A percentile compares a stretch with the other conserved stretches of the same genome.
These are phyloP conservation scores for Pterois miles DNA, from an alignment of 2,797 vertebrate genomes.

Conservation along the genomic window DNA sequence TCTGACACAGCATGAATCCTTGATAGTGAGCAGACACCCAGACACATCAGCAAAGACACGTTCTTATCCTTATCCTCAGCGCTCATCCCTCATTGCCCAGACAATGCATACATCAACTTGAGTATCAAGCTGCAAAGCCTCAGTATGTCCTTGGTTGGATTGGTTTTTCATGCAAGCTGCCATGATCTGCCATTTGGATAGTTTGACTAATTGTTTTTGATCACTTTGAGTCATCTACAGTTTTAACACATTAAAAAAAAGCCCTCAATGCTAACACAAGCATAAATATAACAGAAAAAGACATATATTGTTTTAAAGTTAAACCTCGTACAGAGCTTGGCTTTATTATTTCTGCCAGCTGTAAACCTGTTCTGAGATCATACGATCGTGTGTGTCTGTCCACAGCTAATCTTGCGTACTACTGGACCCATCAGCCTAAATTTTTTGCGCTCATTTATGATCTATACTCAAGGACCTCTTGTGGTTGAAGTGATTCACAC, in stretches of 20 bases:
- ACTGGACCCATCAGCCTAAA: background rate
- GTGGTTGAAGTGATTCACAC: too few relatives aligned
- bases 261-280: background rate
- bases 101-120: constrained; percentile 53
- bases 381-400: background rate
- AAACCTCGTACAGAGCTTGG: background rate
- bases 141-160: constrained; percentile 26
- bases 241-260: background rate
- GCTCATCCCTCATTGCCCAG: constrained; percentile 54
- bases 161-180: constrained; percentile 26
- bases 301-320: background rate
- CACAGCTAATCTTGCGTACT: background rate
- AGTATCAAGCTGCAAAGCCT: constrained; percentile 34
- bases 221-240: background rate
- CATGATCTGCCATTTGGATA: constrained; percentile 24
- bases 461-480: too few relatives aligned
- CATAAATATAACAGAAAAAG: background rate
- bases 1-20: constrained; percentile 72
- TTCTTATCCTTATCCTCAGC: constrained; percentile 49
- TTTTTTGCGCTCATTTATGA: rapidly evolving
- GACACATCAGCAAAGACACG: constrained; percentile 60
- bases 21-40: constrained; percentile 67
- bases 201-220: constrained; percentile 5
- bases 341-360: background rate
- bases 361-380: background rate